phyloP scores from a whole-genome alignment of 2,888 invertebrate species.

The Cantharis flavilabris region DNA sequence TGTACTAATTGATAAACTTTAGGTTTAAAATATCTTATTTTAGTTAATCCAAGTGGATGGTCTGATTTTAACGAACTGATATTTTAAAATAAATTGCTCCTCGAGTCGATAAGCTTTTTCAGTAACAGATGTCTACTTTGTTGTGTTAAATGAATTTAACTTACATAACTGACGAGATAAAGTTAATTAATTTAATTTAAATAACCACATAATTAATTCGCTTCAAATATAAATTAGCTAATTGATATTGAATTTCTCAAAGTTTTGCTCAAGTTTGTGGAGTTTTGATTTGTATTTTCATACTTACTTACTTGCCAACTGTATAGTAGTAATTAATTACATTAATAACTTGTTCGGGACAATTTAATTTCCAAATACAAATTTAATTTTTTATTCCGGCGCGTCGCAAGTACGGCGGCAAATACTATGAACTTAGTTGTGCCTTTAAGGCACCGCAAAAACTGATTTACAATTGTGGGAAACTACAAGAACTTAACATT shows the following conservation, averaged over 20 bases:
- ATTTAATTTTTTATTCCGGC: neutral
- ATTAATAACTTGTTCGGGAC: neutral
- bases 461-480: neutral
- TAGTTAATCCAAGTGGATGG: neutral
- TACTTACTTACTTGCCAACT: neutral
- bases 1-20: constrained; percentile 1
- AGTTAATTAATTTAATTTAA: neutral
- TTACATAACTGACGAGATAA: neutral
- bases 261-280: neutral
- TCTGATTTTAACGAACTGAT: constrained; percentile 1
- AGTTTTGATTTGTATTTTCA: neutral
- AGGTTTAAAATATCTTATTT: neutral
- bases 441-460: neutral
- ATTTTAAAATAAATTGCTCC: neutral
- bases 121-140: constrained; percentile 1
- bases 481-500: neutral
- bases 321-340: neutral
- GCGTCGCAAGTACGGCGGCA: neutral
- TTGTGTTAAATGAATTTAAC: neutral
- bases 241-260: neutral
- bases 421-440: neutral
- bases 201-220: neutral
- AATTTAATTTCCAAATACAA: neutral
- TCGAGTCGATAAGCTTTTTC: constrained; percentile 9
- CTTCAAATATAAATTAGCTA: neutral